These are phyloP conservation scores for Cuniculus paca DNA, from an alignment of 2,797 vertebrate species.

Conservation along the genomic window DNA sequence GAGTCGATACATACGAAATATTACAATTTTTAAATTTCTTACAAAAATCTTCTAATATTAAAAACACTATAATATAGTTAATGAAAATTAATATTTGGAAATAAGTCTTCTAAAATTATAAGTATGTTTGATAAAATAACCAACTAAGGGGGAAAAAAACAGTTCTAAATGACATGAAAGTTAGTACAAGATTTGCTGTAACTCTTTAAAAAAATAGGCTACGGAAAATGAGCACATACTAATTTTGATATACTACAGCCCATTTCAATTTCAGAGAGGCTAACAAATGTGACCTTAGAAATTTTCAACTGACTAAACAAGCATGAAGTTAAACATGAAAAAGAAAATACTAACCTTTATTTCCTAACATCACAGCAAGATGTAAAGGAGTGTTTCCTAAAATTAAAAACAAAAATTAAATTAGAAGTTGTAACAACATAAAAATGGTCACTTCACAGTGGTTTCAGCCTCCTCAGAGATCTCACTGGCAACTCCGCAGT, in stretches of 20 bases:
- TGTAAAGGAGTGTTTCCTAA: constrained; percentile 99
- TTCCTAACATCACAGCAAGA: constrained; percentile 99
- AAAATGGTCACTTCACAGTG: constrained; percentile 50
- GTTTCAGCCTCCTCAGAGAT: constrained; percentile 43
- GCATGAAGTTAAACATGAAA: constrained; percentile 36
- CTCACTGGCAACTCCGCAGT: constrained; percentile 37
- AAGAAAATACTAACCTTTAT: constrained; percentile 95
- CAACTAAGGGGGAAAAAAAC: neutral
- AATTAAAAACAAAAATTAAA: constrained; percentile 78
- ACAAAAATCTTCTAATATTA: constrained; percentile 22
- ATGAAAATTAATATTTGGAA: constrained; percentile 56
- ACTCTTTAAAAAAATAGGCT: neutral
- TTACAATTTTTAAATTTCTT: neutral
- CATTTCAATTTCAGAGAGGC: constrained; percentile 44
- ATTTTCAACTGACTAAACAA: constrained; percentile 25
- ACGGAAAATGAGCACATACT: constrained; percentile 4
- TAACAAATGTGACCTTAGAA: constrained; percentile 54
- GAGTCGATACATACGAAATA: neutral
- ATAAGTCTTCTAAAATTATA: constrained; percentile 40
- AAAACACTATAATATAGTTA: constrained; percentile 1
- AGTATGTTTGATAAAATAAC: constrained; percentile 34
- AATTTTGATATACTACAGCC: constrained; percentile 43
- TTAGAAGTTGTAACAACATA: constrained; percentile 60
- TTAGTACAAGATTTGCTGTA: neutral
- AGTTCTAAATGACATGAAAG: constrained; percentile 16